These are phyloP conservation scores for Centropristis striata DNA, from an alignment of 2,113 vertebrate genomes.

Conservation along the genomic window DNA sequence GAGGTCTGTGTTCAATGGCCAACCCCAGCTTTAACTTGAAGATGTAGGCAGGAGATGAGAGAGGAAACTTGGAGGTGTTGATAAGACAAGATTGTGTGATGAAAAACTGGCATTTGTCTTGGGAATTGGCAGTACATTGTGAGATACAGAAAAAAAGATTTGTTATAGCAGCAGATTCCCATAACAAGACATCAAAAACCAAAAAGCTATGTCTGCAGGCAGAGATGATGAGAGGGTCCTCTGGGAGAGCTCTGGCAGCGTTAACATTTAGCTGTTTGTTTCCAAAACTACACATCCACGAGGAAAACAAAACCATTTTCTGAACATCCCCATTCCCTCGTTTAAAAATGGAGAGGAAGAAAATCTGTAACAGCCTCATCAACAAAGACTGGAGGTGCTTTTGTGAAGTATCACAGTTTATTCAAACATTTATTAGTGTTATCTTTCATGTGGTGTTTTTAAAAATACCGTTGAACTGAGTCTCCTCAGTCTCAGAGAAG, in stretches of 20 bases:
- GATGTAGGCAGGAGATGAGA: background rate
- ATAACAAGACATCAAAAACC: constrained; percentile 47
- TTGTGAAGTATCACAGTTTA: background rate
- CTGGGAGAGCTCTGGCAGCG: constrained; percentile 20
- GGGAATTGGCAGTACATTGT: constrained; percentile 24
- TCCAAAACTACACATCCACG: constrained; percentile 4
- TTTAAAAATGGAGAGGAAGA: background rate
- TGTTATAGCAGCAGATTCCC: constrained; percentile 27
- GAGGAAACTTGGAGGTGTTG: background rate
- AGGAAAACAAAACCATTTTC: constrained; percentile 1
- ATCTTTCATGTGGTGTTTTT: constrained; percentile 9
- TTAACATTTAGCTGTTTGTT: constrained; percentile 12
- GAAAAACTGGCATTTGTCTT: constrained; percentile 4
- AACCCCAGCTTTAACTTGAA: background rate
- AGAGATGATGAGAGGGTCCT: background rate
- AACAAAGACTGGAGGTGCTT: background rate
- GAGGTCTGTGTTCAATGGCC: too few species aligned
- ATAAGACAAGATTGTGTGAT: background rate
- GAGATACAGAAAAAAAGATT: constrained; percentile 22
- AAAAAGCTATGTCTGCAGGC: constrained; percentile 37
- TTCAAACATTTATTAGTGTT: constrained; percentile 8
- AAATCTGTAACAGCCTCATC: constrained; percentile 6
- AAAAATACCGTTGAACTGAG: constrained; percentile 51
- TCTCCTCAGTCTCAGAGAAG: constrained; percentile 83
- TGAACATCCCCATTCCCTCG: background rate